Base-by-base conservation (phyloP, 2,888 invertebrate genomes). In the Molanna angustata region DNA sequence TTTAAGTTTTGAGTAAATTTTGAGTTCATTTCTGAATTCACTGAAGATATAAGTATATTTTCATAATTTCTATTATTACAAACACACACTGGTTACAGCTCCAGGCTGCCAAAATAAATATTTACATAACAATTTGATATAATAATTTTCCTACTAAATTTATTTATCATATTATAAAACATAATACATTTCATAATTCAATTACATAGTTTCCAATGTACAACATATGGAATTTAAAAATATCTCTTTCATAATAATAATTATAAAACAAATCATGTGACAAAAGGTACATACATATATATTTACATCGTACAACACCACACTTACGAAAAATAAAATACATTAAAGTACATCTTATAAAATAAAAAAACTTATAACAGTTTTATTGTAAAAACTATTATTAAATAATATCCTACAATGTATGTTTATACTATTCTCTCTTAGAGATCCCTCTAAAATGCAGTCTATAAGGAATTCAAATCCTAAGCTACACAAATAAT, bases 391-490 rank as follows among this genome's bases (percentile, higher is more conserved):
- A 45, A 45, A 52, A 41, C 46, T 31, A 45, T 49, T 22, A 19
- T 40, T 37, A 40, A 53, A 40, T 41, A 20, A 42, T 50, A 41
- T 32, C 46, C 50, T 54, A 50, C 47, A 21, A 32, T 35, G 49
- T 57, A 50, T 40, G 32, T 44, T 53, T 50, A 56, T 35, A 47
- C 56, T 59, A 59, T 18, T 51, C 54, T 59, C 56, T 39, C 58
- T 32, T 44, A 52, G 56, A 56, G 58, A 59, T 59, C 54, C 54
- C 52, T 37, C 59, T 59, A 59, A 59, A 59, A 59, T 59, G 57
- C 59, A 59, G 57, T 59, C 59, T 59, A 59, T 57, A 52, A 56
- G 57, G 57, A 57, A 59, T 53, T 55, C 57, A 55, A 57, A 59
- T 49, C 43, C 53, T 52, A 52, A 47, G 42, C 58, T 58, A 58